These are phyloP conservation scores for Carposina sasakii DNA, from an alignment of 1,140 invertebrate species.

Conservation along the genomic window DNA sequence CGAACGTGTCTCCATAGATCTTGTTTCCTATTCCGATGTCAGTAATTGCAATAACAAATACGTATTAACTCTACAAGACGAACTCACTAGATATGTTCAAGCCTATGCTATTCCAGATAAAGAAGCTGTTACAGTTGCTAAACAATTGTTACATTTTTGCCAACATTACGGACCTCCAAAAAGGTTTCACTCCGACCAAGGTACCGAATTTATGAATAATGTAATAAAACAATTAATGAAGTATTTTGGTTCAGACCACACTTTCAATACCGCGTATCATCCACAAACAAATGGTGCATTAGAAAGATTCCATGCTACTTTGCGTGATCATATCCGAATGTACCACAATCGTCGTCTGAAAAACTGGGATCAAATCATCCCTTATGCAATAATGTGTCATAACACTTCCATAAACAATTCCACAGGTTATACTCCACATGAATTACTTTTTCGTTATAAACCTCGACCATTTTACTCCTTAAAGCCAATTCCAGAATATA, in stretches of 20 bases:
- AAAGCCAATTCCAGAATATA: conserved; percentile 27
- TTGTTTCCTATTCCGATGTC: conserved; percentile 40
- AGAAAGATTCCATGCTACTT: conserved; percentile 50
- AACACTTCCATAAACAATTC: conserved; percentile 59
- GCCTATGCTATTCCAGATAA: conserved; percentile 37
- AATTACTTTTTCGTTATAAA: conserved; percentile 60
- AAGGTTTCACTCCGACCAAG: conserved; percentile 43
- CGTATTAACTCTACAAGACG: conserved; percentile 39
- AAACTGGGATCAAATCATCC: conserved; percentile 64
- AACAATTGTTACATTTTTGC: conserved; percentile 30
- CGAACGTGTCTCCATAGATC: conserved; percentile 41
- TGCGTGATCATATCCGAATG: conserved; percentile 53
- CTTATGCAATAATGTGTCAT: conserved; percentile 57
- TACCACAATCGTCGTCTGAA: conserved; percentile 39
- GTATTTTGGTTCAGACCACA: conserved; percentile 39
- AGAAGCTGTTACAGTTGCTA: conserved; percentile 32
- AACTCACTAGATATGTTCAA: conserved; percentile 41
- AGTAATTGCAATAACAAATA: conserved; percentile 35
- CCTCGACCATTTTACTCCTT: conserved; percentile 36
- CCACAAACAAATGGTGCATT: conserved; percentile 41
- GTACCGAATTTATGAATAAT: conserved; percentile 40
- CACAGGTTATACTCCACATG: conserved; percentile 42
- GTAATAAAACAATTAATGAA: conserved; percentile 40
- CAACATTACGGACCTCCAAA: conserved; percentile 42
- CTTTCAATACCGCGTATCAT: conserved; percentile 51